These are phyloP conservation scores for Leucoraja ocellata DNA, from an alignment of 2,797 vertebrate species.

Conservation along the genomic window DNA sequence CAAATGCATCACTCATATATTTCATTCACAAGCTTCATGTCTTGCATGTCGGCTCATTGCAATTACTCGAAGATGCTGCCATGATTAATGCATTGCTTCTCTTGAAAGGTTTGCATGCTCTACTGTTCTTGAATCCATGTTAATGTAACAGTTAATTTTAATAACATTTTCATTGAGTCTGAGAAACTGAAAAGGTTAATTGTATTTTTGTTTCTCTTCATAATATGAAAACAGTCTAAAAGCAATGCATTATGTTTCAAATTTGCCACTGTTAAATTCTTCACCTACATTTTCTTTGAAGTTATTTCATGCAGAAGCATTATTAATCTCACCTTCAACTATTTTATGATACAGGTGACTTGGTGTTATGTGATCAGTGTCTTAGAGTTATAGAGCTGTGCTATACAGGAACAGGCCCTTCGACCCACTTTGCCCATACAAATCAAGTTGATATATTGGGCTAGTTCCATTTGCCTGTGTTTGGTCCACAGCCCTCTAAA, in stretches of 20 bases:
- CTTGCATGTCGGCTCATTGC: not conserved
- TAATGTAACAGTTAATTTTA: not conserved
- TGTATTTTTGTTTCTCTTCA: not conserved
- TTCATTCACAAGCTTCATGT: not conserved
- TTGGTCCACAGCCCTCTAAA: too few relatives aligned
- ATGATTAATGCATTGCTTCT: not conserved
- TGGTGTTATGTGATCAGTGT: not conserved
- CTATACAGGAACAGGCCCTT: too few relatives aligned
- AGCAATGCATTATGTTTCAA: not conserved
- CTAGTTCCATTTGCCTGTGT: too few relatives aligned
- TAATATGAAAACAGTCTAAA: slow-evolving; percentile 15
- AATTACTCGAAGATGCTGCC: not conserved
- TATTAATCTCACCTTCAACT: not conserved
- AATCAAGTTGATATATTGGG: too few relatives aligned
- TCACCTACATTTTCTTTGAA: not conserved
- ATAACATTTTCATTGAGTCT: not conserved
- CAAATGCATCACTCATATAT: not conserved
- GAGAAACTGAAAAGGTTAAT: slow-evolving; percentile 21
- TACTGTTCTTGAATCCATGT: not conserved
- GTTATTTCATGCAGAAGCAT: not conserved
- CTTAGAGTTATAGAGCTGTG: too few relatives aligned
- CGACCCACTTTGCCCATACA: too few relatives aligned
- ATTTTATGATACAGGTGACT: slow-evolving; percentile 13
- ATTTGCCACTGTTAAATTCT: not conserved
- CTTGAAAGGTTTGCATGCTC: slow-evolving; percentile 5